Base-by-base conservation (phyloP, 2,888 invertebrate genomes). In the Drepana falcataria region DNA sequence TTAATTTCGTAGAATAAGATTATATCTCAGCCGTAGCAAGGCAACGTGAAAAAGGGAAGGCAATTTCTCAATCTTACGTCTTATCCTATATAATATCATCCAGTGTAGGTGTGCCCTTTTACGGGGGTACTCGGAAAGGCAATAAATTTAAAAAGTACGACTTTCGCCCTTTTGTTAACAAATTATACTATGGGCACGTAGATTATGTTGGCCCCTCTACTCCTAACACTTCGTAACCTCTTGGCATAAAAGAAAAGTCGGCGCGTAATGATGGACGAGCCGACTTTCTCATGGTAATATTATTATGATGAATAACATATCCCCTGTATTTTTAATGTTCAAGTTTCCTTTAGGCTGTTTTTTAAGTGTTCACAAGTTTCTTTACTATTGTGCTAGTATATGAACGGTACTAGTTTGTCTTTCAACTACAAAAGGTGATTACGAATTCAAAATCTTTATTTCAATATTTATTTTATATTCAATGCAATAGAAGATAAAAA, bases 261-360 rank as follows among this genome's bases (percentile, higher is more conserved):
- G 79, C 68, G 71, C 64, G 69, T 75, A 73, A 77, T 86, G 87
- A 87, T 87, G 77, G 82, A 87, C 82, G 82, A 73, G 64, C 71
- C 68, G 66, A 79, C 77, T 77, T 82, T 82, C 75, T 81, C 71
- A 79, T 84, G 77, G 71, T 83, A 82, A 83, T 83, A 73, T 71
- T 74, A 71, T 70, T 74, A 76, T 79, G 75, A 79, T 81, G 76
- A 81, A 82, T 81, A 79, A 72, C 75, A 69, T 69, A 70, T 71
- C 74, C 69, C 62, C 71, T 68, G 60, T 57, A 61, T 64, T 59
- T 60, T 37, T 49, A 37, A 49, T 49, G 51, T 40, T 7, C 33
- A 51, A 34, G 51, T 51, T 41, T 40, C 33, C 40, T 51, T 40
- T 21, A 33, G 33, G 40, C 34, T 2, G 3, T 21, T 51, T 34